These are phyloP conservation scores for Paramisgurnus dabryanus DNA, from an alignment of 2,113 vertebrate species.

Conservation along the genomic window DNA sequence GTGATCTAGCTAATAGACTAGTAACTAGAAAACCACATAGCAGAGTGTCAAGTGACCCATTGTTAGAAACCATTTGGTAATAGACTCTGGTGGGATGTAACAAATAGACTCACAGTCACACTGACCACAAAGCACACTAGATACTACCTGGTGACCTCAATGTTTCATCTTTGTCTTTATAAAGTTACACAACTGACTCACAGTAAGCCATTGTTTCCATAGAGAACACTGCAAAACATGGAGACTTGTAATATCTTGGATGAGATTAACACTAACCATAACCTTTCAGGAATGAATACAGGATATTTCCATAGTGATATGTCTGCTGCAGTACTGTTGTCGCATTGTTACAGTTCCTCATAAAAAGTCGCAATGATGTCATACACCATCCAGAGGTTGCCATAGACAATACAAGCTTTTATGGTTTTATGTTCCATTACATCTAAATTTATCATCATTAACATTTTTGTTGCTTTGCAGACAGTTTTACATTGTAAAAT, in stretches of 20 bases:
- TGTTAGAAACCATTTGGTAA: slow-evolving; percentile 52
- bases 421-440: background rate
- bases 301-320: slow-evolving; percentile 6
- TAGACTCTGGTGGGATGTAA: slow-evolving; percentile 46
- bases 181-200: slow-evolving; percentile 17
- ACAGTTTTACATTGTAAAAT: no score
- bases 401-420: background rate
- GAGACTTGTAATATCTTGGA: background rate
- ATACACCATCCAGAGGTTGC: background rate
- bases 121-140: background rate
- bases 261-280: background rate
- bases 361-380: background rate
- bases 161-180: slow-evolving; percentile 12
- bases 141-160: slow-evolving; percentile 18
- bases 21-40: slow-evolving; percentile 54
- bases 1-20: slow-evolving; percentile 58
- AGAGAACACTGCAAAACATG: slow-evolving; percentile 15
- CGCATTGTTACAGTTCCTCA: background rate
- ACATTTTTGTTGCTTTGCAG: background rate
- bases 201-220: slow-evolving; percentile 7
- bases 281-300: background rate
- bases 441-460: background rate
- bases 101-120: background rate
- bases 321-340: background rate
- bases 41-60: slow-evolving; percentile 61